Evolutionary conservation across 2,888 invertebrate genomes (phyloP).

Genomic region (Steinernema hermaphroditum): DNA sequence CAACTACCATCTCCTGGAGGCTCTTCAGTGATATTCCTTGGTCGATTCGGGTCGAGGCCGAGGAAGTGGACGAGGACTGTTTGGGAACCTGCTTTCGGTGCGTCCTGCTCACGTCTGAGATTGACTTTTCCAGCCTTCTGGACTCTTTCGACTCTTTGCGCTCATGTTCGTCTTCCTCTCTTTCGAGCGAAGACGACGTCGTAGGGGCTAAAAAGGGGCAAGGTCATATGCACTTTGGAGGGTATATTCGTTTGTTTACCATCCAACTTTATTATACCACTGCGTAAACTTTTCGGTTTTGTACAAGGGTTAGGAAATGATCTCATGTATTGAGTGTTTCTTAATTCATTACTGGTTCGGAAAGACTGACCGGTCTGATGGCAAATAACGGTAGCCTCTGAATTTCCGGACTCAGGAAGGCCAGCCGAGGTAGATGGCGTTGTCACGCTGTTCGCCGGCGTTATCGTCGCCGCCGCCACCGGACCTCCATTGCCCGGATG

Average conservation of each 20-base stretch:
- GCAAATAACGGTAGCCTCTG: conserved; percentile 7
- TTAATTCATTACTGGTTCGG: too few species aligned
- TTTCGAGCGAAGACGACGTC: conserved; percentile 18
- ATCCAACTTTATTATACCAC: too few species aligned
- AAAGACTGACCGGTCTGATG: conserved; percentile 7
- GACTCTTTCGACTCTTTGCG: conserved; percentile 3
- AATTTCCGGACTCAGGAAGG: not conserved
- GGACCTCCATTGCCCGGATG: conserved; percentile 23
- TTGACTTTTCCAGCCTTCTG: conserved; percentile 21
- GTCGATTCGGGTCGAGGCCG: conserved; percentile 22
- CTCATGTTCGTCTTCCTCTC: not conserved
- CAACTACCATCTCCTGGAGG: conserved; percentile 63
- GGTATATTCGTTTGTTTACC: too few species aligned
- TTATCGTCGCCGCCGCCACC: conserved; percentile 38
- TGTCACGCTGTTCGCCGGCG: conserved; percentile 42
- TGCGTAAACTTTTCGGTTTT: too few species aligned
- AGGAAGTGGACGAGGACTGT: conserved; percentile 15
- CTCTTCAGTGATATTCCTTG: conserved; percentile 54
- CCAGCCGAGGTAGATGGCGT: conserved; percentile 16
- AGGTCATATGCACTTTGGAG: too few species aligned
- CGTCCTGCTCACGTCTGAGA: not conserved
- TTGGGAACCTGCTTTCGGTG: conserved; percentile 12
- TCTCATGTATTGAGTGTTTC: too few species aligned
- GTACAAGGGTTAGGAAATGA: too few species aligned
- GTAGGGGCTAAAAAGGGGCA: conserved; percentile 35